Percentiles rank a stretch among this genome's conserved stretches.
Conservation (phyloP, 2,797 vertebrate genomes). For the Podargus strigoides region DNA sequence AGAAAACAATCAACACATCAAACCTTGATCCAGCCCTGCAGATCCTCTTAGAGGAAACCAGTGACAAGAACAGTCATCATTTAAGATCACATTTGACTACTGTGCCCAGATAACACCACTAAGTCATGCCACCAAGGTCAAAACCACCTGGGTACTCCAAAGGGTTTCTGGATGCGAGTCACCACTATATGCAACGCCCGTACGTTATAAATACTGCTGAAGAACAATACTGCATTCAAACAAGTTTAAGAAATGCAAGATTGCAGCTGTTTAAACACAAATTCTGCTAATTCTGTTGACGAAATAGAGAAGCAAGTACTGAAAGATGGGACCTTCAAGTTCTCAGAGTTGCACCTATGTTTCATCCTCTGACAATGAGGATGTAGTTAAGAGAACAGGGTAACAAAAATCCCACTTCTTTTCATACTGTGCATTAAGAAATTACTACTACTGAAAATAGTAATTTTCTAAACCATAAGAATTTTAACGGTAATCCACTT, state of each 20-base stretch:
- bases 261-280: conserved; percentile 44
- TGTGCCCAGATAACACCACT: neutral
- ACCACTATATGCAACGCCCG: conserved; percentile 2
- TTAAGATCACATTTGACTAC: neutral
- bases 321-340: neutral
- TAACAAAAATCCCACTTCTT: neutral
- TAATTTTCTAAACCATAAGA: neutral
- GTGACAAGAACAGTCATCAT: neutral
- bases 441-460: neutral
- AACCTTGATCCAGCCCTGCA: neutral
- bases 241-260: conserved; percentile 31
- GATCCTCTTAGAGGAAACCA: neutral
- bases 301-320: neutral
- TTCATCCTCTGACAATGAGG: neutral
- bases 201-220: neutral
- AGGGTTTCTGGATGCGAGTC: neutral
- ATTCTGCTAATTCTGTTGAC: conserved; percentile 1
- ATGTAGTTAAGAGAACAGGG: neutral
- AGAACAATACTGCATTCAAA: conserved; percentile 14
- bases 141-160: neutral
- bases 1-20: neutral
- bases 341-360: neutral
- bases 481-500: neutral
- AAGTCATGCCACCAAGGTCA: neutral
- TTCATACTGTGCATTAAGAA: neutral